phyloP scores from a whole-genome alignment of 2,113 vertebrate genomes.

The Lanius collurio region DNA sequence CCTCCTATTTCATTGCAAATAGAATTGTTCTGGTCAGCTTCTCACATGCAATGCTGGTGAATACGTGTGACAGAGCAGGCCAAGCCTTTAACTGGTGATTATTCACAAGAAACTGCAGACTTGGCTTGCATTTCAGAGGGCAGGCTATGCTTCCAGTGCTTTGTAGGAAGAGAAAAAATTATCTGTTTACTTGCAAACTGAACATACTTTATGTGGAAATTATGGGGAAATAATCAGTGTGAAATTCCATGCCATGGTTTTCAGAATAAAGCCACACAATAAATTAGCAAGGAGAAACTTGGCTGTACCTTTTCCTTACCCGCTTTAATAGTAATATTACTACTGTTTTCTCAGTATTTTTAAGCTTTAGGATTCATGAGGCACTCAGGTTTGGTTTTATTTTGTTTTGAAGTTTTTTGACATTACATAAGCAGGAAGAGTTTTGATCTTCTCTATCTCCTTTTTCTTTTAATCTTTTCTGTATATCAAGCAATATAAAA shows the following conservation, averaged over 20 bases:
- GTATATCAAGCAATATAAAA: not conserved
- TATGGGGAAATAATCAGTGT: slow-evolving; percentile 7
- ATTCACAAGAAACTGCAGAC: slow-evolving; percentile 2
- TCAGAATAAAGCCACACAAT: slow-evolving; percentile 6
- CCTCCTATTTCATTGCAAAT: not conserved
- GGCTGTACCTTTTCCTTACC: not conserved
- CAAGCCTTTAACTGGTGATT: slow-evolving; percentile 4
- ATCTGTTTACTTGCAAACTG: slow-evolving; percentile 8
- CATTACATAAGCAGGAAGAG: not conserved
- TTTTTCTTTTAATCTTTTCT: not conserved
- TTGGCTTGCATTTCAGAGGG: slow-evolving; percentile 14
- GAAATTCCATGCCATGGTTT: slow-evolving; percentile 16
- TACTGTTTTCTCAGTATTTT: not conserved
- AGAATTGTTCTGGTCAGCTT: slow-evolving; percentile 23
- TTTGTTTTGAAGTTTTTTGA: not conserved
- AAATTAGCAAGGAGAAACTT: not conserved
- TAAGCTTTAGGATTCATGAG: not conserved
- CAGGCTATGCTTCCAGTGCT: not conserved
- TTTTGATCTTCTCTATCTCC: not conserved
- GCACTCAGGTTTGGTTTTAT: not conserved
- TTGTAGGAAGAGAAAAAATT: not conserved
- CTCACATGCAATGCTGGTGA: not conserved
- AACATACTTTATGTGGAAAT: slow-evolving; percentile 14
- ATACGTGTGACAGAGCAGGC: not conserved
- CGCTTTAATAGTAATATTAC: not conserved